A percentile compares a stretch with the other conserved stretches of the same genome.
phyloP scores from a whole-genome alignment of 1,140 invertebrate genomes.

The Hycleus phaleratus region DNA sequence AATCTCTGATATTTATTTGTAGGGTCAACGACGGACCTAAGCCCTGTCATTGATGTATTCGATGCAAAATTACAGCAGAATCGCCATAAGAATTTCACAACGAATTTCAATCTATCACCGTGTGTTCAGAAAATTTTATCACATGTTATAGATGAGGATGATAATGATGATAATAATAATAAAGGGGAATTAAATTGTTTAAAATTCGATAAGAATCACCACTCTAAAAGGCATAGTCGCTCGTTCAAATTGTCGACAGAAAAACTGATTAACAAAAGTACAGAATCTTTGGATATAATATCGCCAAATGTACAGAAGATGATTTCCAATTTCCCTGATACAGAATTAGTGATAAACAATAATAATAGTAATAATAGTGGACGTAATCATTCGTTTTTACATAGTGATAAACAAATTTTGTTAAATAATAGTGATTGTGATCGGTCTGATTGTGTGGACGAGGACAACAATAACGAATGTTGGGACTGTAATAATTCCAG shows the following conservation, averaged over 20 bases:
- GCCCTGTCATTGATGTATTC: no score
- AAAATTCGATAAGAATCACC: conserved; percentile 40
- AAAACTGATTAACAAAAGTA: conserved; percentile 28
- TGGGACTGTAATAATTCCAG: conserved; percentile 16
- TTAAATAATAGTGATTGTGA: conserved; percentile 10
- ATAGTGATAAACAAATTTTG: conserved; percentile 3
- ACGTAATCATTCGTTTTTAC: conserved; percentile 29
- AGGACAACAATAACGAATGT: conserved; percentile 2
- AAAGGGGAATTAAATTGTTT: conserved; percentile 37
- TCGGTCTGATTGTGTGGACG: conserved; percentile 3
- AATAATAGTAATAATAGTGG: conserved; percentile 12
- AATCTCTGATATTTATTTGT: no score
- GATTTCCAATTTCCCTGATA: conserved; percentile 48
- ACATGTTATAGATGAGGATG: conserved; percentile 43
- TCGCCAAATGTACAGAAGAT: conserved; percentile 52
- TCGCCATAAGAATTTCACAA: no score
- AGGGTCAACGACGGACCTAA: no score
- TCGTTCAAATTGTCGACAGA: conserved; percentile 8
- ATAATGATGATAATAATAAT: conserved; percentile 27
- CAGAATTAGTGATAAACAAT: conserved; percentile 33
- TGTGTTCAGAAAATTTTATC: conserved; percentile 52
- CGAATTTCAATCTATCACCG: conserved; percentile 41
- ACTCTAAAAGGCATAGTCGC: no score
- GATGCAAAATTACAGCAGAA: no score
- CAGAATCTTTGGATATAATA: conserved; percentile 34